phyloP scores from a whole-genome alignment of 2,888 invertebrate species.

The Hyppa rectilinea region DNA sequence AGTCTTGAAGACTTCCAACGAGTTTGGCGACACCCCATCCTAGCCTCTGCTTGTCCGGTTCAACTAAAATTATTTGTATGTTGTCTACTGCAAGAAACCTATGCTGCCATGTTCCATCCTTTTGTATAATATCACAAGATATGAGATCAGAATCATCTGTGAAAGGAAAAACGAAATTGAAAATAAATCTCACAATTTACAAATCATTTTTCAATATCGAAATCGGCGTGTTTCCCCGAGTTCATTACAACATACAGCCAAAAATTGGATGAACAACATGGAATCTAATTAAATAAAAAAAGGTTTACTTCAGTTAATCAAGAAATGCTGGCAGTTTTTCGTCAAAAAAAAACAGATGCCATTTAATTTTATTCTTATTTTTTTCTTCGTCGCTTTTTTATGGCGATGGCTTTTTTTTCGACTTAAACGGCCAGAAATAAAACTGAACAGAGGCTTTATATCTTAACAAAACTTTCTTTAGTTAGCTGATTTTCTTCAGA shows the following conservation, averaged over 20 bases:
- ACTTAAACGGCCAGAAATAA: not conserved
- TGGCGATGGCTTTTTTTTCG: slow-evolving; percentile 13
- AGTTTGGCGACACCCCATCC: slow-evolving; percentile 99
- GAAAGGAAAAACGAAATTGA: slow-evolving; percentile 65
- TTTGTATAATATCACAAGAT: slow-evolving; percentile 97
- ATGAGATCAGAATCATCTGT: slow-evolving; percentile 99
- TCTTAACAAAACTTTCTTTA: too few relatives aligned
- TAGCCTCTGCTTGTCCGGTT: slow-evolving; percentile 97
- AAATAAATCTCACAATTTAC: slow-evolving; percentile 11
- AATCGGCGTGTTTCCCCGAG: not conserved
- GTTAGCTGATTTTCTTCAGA: too few relatives aligned
- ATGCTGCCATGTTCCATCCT: slow-evolving; percentile 96
- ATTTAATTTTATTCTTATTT: slow-evolving; percentile 28
- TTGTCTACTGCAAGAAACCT: slow-evolving; percentile 99
- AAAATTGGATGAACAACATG: not conserved
- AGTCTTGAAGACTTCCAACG: slow-evolving; percentile 98
- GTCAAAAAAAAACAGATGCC: slow-evolving; percentile 20
- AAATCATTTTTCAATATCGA: not conserved
- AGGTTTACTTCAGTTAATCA: not conserved
- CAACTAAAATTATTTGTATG: slow-evolving; percentile 98
- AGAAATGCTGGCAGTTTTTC: slow-evolving; percentile 1
- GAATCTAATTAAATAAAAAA: not conserved
- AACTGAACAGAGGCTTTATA: too few relatives aligned
- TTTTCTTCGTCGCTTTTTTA: slow-evolving; percentile 7
- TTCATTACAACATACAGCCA: not conserved